Percentiles rank a stretch among this genome's conserved stretches.
Evolutionary conservation across 1,140 invertebrate species (phyloP).

Genomic region (Zaprionus camerounensis): DNA sequence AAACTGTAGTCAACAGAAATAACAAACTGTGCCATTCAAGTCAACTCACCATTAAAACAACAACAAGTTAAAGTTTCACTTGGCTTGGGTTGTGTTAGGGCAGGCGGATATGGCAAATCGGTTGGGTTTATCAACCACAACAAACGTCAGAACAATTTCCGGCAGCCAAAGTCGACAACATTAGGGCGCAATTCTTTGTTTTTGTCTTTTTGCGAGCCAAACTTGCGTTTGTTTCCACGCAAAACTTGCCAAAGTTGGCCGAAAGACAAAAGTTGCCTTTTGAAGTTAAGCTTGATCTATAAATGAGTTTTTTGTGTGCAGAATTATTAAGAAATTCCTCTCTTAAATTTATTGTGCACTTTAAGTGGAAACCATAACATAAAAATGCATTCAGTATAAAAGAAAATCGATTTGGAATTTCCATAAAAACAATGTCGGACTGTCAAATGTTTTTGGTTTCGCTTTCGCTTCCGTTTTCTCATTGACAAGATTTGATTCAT

Average conservation of each 20-base stretch:
- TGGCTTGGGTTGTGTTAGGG: neutral
- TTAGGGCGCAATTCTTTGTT: constrained; percentile 30
- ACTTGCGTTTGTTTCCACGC: neutral
- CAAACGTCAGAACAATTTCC: constrained; percentile 72
- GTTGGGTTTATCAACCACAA: constrained; percentile 60
- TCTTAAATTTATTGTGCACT: neutral
- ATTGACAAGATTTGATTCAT: constrained; percentile 21
- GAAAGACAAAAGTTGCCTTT: neutral
- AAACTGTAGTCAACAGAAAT: neutral
- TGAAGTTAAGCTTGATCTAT: constrained; percentile 1
- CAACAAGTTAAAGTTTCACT: constrained; percentile 9
- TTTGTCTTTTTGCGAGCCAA: neutral
- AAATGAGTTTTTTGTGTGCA: neutral
- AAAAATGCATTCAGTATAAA: neutral
- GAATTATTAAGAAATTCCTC: neutral
- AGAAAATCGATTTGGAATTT: neutral
- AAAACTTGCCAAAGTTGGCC: constrained; percentile 11
- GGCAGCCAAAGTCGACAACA: constrained; percentile 44
- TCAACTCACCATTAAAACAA: neutral
- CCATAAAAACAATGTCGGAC: neutral
- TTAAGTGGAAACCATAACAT: neutral
- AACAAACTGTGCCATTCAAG: constrained; percentile 3
- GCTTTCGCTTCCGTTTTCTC: neutral
- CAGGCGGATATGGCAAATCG: constrained; percentile 38
- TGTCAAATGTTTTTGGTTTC: constrained; percentile 9